Conservation (phyloP, 2,888 invertebrate genomes). For the Catonia carolina region DNA sequence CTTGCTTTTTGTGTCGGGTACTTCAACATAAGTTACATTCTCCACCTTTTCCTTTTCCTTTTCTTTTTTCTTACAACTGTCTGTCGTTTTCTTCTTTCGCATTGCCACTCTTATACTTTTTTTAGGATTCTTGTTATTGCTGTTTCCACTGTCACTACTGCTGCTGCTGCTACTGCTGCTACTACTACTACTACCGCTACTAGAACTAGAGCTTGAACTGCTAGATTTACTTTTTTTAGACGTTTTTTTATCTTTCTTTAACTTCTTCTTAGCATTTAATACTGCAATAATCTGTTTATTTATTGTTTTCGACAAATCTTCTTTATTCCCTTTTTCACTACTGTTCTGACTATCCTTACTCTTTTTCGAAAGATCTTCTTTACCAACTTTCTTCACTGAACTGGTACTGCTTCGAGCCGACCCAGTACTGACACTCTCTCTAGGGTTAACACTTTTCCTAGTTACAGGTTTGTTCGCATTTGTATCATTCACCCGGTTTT, state of each 20-base stretch:
- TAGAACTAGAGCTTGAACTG: conserved; percentile 21
- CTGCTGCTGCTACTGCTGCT: conserved; percentile 16
- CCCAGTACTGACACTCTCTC: too few relatives aligned
- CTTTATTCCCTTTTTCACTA: too few relatives aligned
- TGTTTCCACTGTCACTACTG: not conserved
- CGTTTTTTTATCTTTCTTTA: conserved; percentile 1
- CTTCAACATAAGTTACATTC: conserved; percentile 5
- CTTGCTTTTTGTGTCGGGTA: conserved; percentile 21
- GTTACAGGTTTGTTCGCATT: too few relatives aligned
- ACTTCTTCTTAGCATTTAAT: conserved; percentile 11
- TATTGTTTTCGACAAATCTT: not conserved
- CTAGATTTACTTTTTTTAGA: conserved; percentile 10
- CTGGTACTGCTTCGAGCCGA: too few relatives aligned
- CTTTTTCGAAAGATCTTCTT: not conserved
- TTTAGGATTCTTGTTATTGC: conserved; percentile 44
- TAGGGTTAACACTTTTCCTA: too few relatives aligned
- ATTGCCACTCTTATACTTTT: conserved; percentile 59
- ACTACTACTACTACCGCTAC: conserved; percentile 16
- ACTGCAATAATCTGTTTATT: conserved; percentile 21
- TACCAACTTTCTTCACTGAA: not conserved
- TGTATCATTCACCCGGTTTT: conserved; percentile 19
- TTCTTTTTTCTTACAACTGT: not conserved
- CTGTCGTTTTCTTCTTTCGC: conserved; percentile 46
- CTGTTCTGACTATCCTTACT: too few relatives aligned
- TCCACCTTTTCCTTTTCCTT: conserved; percentile 13